Evolutionary conservation across 2,888 invertebrate genomes (phyloP).

Genomic region (Lampropteryx suffumata): DNA sequence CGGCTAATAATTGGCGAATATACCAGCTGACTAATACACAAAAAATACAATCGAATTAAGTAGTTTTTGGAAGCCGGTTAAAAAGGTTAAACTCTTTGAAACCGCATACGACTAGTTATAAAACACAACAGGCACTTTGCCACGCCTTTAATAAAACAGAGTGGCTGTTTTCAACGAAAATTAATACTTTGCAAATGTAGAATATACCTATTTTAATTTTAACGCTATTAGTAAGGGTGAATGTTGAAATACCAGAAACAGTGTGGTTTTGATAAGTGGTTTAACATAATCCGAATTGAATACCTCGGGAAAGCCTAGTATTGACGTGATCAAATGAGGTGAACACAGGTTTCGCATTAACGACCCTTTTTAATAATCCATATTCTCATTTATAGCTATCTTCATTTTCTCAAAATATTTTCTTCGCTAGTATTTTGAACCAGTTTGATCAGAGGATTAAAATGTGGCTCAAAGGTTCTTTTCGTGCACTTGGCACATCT

Average conservation of each 20-base stretch:
- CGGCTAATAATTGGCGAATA: too few species aligned
- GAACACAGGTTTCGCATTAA: conserved; percentile 34
- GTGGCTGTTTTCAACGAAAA: neutral
- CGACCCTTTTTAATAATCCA: conserved; percentile 29
- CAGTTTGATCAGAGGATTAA: too few species aligned
- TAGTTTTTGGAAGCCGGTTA: too few species aligned
- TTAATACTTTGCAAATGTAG: neutral
- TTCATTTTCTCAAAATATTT: neutral
- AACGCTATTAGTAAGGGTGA: conserved; percentile 4
- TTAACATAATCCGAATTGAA: conserved; percentile 34
- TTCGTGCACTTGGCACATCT: too few species aligned
- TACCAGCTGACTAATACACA: too few species aligned
- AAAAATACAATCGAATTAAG: too few species aligned
- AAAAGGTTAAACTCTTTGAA: conserved; percentile 1
- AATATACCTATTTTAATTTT: too few species aligned
- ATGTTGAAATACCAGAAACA: conserved; percentile 17
- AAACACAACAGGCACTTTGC: conserved; percentile 7
- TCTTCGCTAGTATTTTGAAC: too few species aligned
- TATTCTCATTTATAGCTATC: too few species aligned
- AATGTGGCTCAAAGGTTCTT: too few species aligned
- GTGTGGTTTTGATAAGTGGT: conserved; percentile 20
- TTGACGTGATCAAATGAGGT: conserved; percentile 31
- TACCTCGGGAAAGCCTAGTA: conserved; percentile 26
- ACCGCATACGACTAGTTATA: conserved; percentile 1
- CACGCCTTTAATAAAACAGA: conserved; percentile 1